phyloP scores from a whole-genome alignment of 2,113 vertebrate genomes.

The Tor tambroides region DNA sequence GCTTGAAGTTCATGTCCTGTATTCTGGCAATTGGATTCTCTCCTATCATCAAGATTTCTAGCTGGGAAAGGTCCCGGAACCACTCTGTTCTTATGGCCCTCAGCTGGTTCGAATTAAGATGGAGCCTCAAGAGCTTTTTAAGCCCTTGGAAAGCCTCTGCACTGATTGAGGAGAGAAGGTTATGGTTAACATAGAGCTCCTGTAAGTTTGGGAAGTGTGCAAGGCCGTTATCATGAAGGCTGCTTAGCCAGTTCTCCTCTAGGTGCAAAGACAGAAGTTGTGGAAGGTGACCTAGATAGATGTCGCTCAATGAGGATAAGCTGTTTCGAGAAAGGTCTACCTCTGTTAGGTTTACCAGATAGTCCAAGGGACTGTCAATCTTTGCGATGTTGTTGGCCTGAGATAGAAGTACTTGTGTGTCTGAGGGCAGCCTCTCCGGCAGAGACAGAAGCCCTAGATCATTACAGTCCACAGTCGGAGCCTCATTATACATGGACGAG shows the following conservation, averaged over 20 bases:
- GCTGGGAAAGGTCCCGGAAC: slow-evolving; percentile 88
- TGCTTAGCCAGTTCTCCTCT: slow-evolving; percentile 93
- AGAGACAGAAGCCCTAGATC: slow-evolving; percentile 88
- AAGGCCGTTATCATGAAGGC: slow-evolving; percentile 85
- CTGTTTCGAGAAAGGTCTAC: slow-evolving; percentile 98
- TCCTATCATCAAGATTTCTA: slow-evolving; percentile 98
- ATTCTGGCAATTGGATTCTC: slow-evolving; percentile 93
- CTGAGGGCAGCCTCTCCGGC: slow-evolving; percentile 83
- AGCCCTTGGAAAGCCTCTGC: slow-evolving; percentile 89
- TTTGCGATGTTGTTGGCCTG: slow-evolving; percentile 93
- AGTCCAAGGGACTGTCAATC: slow-evolving; percentile 82
- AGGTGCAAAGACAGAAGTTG: slow-evolving; percentile 91
- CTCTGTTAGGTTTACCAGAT: slow-evolving; percentile 91
- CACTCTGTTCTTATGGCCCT: slow-evolving; percentile 87
- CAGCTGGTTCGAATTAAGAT: slow-evolving; percentile 96
- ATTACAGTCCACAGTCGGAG: slow-evolving; percentile 94
- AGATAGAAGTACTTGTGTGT: slow-evolving; percentile 91
- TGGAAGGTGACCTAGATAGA: slow-evolving; percentile 83
- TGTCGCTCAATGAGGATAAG: slow-evolving; percentile 83
- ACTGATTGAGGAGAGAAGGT: slow-evolving; percentile 88
- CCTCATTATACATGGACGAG: slow-evolving; percentile 92
- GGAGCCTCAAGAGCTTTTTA: slow-evolving; percentile 87
- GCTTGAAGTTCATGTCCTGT: slow-evolving; percentile 92
- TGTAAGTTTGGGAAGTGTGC: slow-evolving; percentile 85
- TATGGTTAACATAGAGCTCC: slow-evolving; percentile 98